Evolutionary conservation across 2,888 invertebrate species (phyloP).

Genomic region (Dryobotodes eremita): DNA sequence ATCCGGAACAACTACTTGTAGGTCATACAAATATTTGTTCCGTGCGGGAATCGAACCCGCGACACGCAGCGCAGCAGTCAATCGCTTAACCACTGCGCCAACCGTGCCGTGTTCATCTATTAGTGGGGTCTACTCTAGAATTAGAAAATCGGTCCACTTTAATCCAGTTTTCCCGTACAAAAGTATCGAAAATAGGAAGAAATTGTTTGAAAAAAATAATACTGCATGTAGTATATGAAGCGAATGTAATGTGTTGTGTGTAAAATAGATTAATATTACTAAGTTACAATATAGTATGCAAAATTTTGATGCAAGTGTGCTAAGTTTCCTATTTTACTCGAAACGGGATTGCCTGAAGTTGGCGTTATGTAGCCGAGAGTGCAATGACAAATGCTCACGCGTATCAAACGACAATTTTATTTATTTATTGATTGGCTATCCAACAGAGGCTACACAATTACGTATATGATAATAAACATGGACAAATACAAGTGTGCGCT

Average conservation of each 20-base stretch:
- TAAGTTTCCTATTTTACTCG: neutral
- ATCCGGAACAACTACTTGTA: too few species aligned
- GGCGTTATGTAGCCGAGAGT: neutral
- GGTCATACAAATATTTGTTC: too few species aligned
- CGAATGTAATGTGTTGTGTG: neutral
- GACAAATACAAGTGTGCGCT: neutral
- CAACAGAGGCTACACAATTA: neutral
- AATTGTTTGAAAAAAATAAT: too few species aligned
- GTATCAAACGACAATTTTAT: neutral
- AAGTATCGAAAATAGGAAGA: too few species aligned
- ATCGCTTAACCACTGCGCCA: too few species aligned
- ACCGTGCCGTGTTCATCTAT: neutral
- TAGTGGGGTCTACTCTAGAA: neutral
- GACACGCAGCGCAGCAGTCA: too few species aligned
- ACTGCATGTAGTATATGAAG: neutral
- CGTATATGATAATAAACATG: too few species aligned
- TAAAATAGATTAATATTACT: neutral
- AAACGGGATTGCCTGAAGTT: too few species aligned
- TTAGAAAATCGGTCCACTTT: too few species aligned
- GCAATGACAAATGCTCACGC: neutral
- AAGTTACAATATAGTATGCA: neutral
- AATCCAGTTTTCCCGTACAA: too few species aligned
- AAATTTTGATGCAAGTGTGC: neutral
- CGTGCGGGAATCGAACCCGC: too few species aligned
- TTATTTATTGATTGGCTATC: neutral